phyloP scores from a whole-genome alignment of 2,888 invertebrate genomes.

The Kuschelorhynchus macadamiae region DNA sequence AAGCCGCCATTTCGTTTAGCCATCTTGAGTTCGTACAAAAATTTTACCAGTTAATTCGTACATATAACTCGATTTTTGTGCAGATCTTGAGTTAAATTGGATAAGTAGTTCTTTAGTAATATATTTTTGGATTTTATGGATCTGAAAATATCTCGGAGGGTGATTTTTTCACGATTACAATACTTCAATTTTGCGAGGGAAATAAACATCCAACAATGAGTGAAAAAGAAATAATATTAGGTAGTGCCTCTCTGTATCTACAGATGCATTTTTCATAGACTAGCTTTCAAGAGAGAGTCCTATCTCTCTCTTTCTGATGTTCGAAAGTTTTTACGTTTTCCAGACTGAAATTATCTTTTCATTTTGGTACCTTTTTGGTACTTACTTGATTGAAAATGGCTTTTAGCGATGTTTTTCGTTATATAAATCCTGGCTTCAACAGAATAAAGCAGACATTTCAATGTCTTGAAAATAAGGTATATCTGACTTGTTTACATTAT shows the following conservation, averaged over 20 bases:
- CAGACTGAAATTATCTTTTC: conserved; percentile 16
- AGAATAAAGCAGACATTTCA: neutral
- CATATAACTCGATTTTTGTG: too few relatives aligned
- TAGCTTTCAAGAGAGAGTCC: conserved; percentile 2
- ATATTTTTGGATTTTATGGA: too few relatives aligned
- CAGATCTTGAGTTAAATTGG: too few relatives aligned
- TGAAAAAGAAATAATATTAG: neutral
- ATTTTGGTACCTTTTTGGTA: conserved; percentile 15
- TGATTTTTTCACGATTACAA: too few relatives aligned
- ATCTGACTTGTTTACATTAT: neutral
- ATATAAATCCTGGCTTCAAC: neutral
- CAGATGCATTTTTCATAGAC: conserved; percentile 28
- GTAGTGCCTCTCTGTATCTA: neutral
- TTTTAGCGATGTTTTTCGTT: conserved; percentile 28
- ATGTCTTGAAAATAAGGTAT: neutral
- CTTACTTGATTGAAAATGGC: conserved; percentile 29
- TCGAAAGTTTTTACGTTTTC: conserved; percentile 13
- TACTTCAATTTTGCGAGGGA: too few relatives aligned
- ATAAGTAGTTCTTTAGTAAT: too few relatives aligned
- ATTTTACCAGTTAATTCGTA: too few relatives aligned
- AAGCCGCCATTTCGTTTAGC: too few relatives aligned
- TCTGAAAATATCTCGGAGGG: too few relatives aligned
- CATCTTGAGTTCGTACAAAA: too few relatives aligned
- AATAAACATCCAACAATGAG: too few relatives aligned
- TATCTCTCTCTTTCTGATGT: neutral